These are phyloP conservation scores for Cercocebus atys DNA, from an alignment of 2,113 vertebrate genomes.

Conservation along the genomic window DNA sequence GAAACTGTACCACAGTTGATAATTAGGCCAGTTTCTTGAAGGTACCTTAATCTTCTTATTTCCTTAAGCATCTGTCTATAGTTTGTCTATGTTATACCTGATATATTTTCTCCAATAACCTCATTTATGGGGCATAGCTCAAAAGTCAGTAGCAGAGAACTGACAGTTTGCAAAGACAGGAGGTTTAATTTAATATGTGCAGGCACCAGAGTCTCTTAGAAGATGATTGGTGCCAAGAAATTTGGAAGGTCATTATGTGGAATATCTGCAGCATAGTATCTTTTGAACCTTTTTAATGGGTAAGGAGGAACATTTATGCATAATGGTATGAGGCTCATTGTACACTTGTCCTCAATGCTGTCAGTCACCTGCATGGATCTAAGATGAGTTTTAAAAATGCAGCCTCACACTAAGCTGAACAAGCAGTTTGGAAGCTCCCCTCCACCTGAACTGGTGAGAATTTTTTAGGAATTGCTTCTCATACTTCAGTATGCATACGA, in stretches of 20 bases:
- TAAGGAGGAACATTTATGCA: constrained; percentile 44
- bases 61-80: constrained; percentile 42
- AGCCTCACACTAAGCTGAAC: constrained; percentile 31
- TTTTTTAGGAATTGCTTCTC: not conserved
- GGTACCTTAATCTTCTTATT: constrained; percentile 32
- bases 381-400: not conserved
- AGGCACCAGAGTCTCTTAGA: constrained; percentile 34
- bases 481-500: not conserved
- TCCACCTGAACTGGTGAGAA: not conserved
- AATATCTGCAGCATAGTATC: constrained; percentile 6
- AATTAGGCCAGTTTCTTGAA: constrained; percentile 51
- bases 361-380: constrained; percentile 29
- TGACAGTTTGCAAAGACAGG: constrained; percentile 51
- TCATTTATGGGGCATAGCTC: not conserved
- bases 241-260: constrained; percentile 66
- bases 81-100: constrained; percentile 1
- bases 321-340: not conserved
- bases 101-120: constrained; percentile 62
- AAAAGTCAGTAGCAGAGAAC: constrained; percentile 47
- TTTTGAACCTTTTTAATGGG: constrained; percentile 64
- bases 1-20: constrained; percentile 32
- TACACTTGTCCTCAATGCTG: constrained; percentile 42
- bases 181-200: constrained; percentile 60
- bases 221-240: constrained; percentile 58
- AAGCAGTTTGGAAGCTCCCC: constrained; percentile 44